These are phyloP conservation scores for Aphaenogaster rudis DNA, from an alignment of 1,140 invertebrate genomes.

Conservation along the genomic window DNA sequence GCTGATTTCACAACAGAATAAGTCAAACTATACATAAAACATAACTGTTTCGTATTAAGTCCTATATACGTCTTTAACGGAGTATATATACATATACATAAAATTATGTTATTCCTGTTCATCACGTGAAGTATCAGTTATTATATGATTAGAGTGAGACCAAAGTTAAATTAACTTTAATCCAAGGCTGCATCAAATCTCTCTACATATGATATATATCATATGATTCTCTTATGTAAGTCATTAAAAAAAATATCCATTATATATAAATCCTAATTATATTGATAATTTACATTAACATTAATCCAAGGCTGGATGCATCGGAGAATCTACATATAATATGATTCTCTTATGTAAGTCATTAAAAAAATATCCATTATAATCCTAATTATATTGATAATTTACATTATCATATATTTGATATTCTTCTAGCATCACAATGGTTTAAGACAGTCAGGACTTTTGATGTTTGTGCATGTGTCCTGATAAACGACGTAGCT, in stretches of 20 bases:
- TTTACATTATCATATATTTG: constrained; percentile 76
- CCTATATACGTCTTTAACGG: constrained; percentile 46
- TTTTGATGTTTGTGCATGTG: constrained; percentile 76
- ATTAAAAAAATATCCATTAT: constrained; percentile 83
- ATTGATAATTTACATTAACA: not conserved
- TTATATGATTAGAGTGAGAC: constrained; percentile 60
- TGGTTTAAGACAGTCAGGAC: constrained; percentile 83
- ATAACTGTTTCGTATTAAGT: constrained; percentile 66
- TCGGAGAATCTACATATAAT: constrained; percentile 71
- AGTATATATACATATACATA: constrained; percentile 72
- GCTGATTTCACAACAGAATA: constrained; percentile 66
- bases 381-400: constrained; percentile 74
- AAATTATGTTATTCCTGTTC: constrained; percentile 74
- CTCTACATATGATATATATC: no score
- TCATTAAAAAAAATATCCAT: no score
- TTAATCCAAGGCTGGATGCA: constrained; percentile 63
- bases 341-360: constrained; percentile 71
- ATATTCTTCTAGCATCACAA: constrained; percentile 86
- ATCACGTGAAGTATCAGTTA: constrained; percentile 61
- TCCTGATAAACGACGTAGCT: constrained; percentile 59
- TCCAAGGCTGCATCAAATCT: no score
- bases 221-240: no score
- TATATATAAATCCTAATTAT: no score
- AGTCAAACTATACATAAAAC: constrained; percentile 70
- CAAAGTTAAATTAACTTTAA: constrained; percentile 65